A percentile compares a stretch with the other conserved stretches of the same genome.
phyloP scores from a whole-genome alignment of 2,888 invertebrate genomes.

The Drosophila quinaria region DNA sequence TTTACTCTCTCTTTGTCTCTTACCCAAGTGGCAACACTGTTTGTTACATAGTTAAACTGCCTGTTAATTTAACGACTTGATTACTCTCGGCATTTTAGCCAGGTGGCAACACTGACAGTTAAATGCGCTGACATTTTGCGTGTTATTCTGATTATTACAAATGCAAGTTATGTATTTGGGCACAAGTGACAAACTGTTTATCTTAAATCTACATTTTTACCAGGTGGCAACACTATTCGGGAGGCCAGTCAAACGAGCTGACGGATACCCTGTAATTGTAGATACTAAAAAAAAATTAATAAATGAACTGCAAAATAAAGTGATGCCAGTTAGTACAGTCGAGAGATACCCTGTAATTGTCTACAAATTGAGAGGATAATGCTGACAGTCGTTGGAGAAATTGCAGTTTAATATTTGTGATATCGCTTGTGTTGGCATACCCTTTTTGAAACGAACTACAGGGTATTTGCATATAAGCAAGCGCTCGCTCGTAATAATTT shows the following conservation, averaged over 20 bases:
- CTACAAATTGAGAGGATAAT: background rate
- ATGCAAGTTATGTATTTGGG: background rate
- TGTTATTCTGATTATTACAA: background rate
- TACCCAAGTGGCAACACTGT: background rate
- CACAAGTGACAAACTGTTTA: background rate
- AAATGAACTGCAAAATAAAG: background rate
- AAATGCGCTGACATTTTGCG: background rate
- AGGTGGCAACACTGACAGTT: background rate
- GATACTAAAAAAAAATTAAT: background rate
- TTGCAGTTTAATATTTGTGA: background rate
- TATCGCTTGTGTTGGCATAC: background rate
- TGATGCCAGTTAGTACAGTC: background rate
- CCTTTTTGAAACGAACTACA: background rate
- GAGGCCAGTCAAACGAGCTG: too few species aligned
- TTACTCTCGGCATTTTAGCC: background rate
- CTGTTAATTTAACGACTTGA: background rate
- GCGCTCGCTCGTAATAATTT: constrained; percentile 31
- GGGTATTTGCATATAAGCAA: constrained; percentile 13
- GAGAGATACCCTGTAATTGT: background rate
- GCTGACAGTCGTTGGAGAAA: background rate
- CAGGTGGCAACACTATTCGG: background rate
- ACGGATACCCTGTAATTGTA: too few species aligned
- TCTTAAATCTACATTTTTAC: background rate
- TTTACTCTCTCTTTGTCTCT: too few species aligned
- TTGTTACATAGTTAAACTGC: background rate